Evolutionary conservation across 2,888 invertebrate species (phyloP).

Genomic region (Girardia tigrina): DNA sequence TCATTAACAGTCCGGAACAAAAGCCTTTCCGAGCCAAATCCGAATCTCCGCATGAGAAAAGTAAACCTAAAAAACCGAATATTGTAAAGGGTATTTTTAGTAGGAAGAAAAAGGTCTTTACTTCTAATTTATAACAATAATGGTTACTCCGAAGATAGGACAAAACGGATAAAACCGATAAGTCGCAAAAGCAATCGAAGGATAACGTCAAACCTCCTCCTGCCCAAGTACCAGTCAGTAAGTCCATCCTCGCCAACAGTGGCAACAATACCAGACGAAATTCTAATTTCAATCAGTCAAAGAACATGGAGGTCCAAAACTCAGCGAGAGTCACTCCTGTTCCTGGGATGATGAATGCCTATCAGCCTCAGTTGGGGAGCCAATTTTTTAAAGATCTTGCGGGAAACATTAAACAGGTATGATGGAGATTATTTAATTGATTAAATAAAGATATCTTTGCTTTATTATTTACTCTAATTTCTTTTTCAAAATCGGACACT

Average conservation of each 20-base stretch:
- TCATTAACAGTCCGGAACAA: neutral
- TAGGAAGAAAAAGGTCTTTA: neutral
- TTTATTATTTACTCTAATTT: too few relatives aligned
- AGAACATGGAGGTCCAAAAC: neutral
- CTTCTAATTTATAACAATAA: neutral
- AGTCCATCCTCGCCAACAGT: neutral
- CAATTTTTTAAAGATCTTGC: slow-evolving; percentile 85
- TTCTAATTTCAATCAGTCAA: neutral
- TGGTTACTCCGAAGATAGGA: neutral
- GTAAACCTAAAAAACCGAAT: neutral
- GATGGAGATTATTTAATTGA: too few relatives aligned
- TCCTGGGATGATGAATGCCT: slow-evolving; percentile 45
- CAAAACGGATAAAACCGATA: neutral
- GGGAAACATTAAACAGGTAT: slow-evolving; percentile 72
- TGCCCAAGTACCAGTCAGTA: neutral
- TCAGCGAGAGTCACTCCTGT: neutral
- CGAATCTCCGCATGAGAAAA: neutral
- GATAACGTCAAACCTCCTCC: neutral
- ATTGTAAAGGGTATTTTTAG: neutral
- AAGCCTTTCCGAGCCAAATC: neutral
- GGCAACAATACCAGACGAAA: neutral
- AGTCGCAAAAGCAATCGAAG: neutral
- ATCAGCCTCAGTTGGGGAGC: slow-evolving; percentile 57
- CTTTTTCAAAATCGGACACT: too few relatives aligned
- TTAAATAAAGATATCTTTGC: too few relatives aligned